Conservation (phyloP, 2,797 vertebrate species). For the Sylvilagus floridanus region DNA sequence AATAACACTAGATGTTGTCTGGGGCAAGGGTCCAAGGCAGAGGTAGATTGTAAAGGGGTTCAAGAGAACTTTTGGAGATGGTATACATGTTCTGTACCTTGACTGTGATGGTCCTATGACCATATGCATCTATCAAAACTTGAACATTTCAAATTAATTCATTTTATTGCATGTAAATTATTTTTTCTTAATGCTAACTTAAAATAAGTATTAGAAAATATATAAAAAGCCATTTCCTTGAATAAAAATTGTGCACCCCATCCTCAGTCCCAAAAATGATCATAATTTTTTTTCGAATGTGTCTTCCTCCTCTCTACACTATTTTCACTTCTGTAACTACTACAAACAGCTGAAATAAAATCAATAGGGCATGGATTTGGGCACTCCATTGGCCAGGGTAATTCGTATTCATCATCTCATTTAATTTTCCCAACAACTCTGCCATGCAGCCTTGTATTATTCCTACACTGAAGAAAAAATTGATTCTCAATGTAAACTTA, state of each 20-base stretch:
- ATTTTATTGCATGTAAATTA: no score
- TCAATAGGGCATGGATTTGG: neutral
- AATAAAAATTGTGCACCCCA: neutral
- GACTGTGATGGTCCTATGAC: no score
- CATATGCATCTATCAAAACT: no score
- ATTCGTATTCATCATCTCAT: conserved; percentile 17
- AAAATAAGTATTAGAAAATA: neutral
- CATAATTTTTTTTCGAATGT: neutral
- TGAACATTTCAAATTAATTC: no score
- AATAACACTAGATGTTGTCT: no score
- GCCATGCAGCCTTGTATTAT: neutral
- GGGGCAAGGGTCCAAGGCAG: no score
- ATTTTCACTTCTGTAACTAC: conserved; percentile 34
- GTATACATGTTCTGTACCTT: no score
- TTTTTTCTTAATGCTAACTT: no score
- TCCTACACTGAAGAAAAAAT: neutral
- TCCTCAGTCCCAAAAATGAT: neutral
- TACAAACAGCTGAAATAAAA: conserved; percentile 17
- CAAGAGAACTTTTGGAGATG: no score
- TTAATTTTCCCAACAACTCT: conserved; percentile 3
- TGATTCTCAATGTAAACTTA: conserved; percentile 12
- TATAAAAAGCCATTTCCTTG: conserved; percentile 3
- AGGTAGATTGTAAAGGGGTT: no score
- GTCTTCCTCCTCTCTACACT: neutral
- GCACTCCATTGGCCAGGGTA: neutral